Evolutionary conservation across 53 echinoderm and acorn worm species (phyloP), one percentile per base, ranked within the genome.

Genomic region (Luidia sarsii): DNA sequence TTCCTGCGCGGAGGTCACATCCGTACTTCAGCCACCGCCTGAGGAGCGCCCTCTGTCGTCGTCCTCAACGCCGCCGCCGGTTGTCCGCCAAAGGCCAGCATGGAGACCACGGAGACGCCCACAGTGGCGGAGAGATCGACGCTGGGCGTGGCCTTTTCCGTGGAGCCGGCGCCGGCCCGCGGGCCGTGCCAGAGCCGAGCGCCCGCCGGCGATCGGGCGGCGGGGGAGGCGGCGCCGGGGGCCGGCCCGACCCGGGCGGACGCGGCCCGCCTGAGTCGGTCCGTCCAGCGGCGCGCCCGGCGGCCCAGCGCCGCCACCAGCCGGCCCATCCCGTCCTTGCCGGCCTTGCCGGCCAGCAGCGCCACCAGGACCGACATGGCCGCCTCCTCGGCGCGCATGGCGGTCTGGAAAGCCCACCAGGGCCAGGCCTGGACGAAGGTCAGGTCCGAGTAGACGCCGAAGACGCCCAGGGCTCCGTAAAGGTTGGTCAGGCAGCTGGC

Each of bases 391-490:
- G 86, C 7, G 39, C 94, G 37, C 89, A 91, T 91, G 20, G 86
- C 41, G 39, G 91, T 83, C 50, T 94, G 94, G 81, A 91, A 94
- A 1, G 75, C 55, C 94, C 88, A 94, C 94, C 94, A 94, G 22
- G 94, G 86, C 94, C 94, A 94, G 19, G 94, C 81, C 21, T 85
- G 53, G 7, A 94, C 94, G 39, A 83, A 86, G 13, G 79, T 65
- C 6, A 89, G 50, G 48, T 94, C 80, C 0, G 94, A 94, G 55
- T 83, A 94, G 45, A 94, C 82, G 4, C 94, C 91, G 48, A 94
- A 94, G 38, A 94, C 91, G 10, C 94, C 94, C n/a, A 80, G 71
- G 0, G 94, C 94, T 0, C 94, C 94, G 73, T 94, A 94, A 22
- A 94, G 77, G 82, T 94, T 89, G 19, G 94, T 94, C 11, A 72